Evolutionary conservation across 2,113 vertebrate species (phyloP), one percentile per base, ranked within the genome.

Genomic region (Notechis scutatus): DNA sequence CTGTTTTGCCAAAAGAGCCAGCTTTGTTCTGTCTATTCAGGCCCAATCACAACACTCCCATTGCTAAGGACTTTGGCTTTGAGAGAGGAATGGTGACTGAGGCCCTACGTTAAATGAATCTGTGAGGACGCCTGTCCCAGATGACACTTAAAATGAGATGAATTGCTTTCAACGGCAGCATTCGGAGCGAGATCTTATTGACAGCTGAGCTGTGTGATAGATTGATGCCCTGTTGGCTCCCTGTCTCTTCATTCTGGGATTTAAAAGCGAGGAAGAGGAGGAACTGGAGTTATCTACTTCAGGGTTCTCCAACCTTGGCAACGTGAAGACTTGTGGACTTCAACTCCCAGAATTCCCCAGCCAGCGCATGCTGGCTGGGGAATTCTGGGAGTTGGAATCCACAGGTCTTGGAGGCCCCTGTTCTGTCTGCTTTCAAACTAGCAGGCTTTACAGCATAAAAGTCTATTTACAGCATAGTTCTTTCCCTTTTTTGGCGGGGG

Each of bases 31-130:
- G 42, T 3, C 23, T 85, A 92, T 94, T 95, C 96, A 95, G 95
- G 93, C 92, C 92, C 94, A 92, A n/a, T 94, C 94, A 50, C 95
- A 95, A 94, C 92, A 59, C 94, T 95, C 94, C 93, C 95, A 88
- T 96, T 94, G 96, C 96, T 95, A 92, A 97, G 96, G 92, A 54
- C 95, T 90, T 93, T 95, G 52, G 86, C 94, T 91, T 91, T 61
- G 89, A 87, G 95, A 87, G 88, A 29, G 88, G 52, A 94, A 55
- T 94, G 59, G 93, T 59, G 56, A 93, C 89, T 92, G 94, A 85
- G 50, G 89, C 61, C 59, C 87, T 57, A 23, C 34, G 0, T 88
- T 94, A 94, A 95, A 92, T 92, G 94, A 92, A 85, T 93, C 74
- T 94, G 64, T 90, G 26, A 93, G 91, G 92, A 85, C 93, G 8